Evolutionary conservation across 2,888 invertebrate genomes (phyloP).

Genomic region (Drosophila diplacantha): DNA sequence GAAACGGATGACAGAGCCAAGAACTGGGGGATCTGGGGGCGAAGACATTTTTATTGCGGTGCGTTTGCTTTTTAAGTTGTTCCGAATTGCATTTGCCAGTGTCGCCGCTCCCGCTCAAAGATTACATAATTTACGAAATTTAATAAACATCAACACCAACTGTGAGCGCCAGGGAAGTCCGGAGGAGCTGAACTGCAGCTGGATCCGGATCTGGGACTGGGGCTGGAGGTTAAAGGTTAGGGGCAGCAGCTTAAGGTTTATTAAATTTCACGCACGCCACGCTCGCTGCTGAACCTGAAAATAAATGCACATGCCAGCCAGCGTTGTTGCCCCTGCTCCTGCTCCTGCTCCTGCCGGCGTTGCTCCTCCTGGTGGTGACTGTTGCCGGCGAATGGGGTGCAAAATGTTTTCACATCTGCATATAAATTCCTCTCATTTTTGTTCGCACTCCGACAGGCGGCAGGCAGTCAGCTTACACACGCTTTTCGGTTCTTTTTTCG

Average conservation of each 20-base stretch:
- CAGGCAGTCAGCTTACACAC: conserved; percentile 67
- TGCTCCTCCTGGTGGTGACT: conserved; percentile 32
- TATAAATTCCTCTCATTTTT: conserved; percentile 72
- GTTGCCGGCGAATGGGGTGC: conserved; percentile 65
- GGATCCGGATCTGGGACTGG: background rate
- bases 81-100: conserved; percentile 72
- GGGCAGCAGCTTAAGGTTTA: conserved; percentile 60
- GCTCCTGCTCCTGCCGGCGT: conserved; percentile 13
- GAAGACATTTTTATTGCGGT: conserved; percentile 72
- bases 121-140: conserved; percentile 73
- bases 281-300: conserved; percentile 61
- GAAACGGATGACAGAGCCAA: conserved; percentile 55
- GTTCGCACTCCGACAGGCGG: conserved; percentile 53
- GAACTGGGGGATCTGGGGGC: conserved; percentile 14
- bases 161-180: conserved; percentile 25
- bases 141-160: conserved; percentile 70
- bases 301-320: conserved; percentile 58
- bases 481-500: conserved; percentile 28
- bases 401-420: conserved; percentile 73
- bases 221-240: conserved; percentile 20
- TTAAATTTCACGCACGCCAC: conserved; percentile 71
- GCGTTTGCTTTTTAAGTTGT: conserved; percentile 73
- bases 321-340: conserved; percentile 7
- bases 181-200: conserved; percentile 12
- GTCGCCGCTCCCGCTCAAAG: conserved; percentile 59